Percentiles rank a stretch among this genome's conserved stretches.
Conservation (phyloP, 2,113 vertebrate species). For the Labrus mixtus region DNA sequence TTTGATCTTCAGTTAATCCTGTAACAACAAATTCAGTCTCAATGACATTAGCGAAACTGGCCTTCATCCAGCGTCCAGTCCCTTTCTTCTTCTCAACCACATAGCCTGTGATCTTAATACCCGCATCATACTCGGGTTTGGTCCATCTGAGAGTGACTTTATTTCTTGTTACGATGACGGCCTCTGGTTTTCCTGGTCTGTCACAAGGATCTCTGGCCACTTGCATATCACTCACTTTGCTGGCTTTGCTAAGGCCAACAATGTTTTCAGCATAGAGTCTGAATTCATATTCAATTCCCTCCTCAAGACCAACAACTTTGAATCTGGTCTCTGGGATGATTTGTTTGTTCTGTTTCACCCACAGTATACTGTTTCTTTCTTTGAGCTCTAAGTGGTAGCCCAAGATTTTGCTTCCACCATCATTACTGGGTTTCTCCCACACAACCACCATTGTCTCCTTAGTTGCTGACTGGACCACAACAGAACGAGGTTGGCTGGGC, state of each 20-base stretch:
- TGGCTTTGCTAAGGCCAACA: conserved; percentile 93
- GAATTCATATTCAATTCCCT: conserved; percentile 98
- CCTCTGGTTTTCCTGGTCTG: conserved; percentile 93
- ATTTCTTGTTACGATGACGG: conserved; percentile 94
- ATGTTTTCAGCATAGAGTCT: conserved; percentile 98
- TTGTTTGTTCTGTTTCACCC: conserved; percentile 95
- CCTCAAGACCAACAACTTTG: conserved; percentile 92
- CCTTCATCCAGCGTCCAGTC: conserved; percentile 98
- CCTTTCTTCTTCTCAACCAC: conserved; percentile 95
- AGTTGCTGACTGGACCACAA: conserved; percentile 86
- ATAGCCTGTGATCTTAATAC: conserved; percentile 96
- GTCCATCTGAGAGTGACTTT: conserved; percentile 95
- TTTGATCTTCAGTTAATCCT: conserved; percentile 92
- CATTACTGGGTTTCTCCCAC: conserved; percentile 94
- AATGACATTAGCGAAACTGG: conserved; percentile 94
- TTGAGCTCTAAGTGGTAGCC: conserved; percentile 97
- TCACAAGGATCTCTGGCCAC: conserved; percentile 96
- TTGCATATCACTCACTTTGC: conserved; percentile 92
- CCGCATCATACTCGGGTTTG: conserved; percentile 93
- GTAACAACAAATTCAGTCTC: conserved; percentile 96
- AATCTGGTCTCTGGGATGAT: conserved; percentile 92
- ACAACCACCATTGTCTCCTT: conserved; percentile 95
- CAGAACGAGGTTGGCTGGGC: conserved; percentile 92
- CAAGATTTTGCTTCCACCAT: conserved; percentile 94
- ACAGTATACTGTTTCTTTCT: conserved; percentile 96